Conservation (phyloP, 2,797 vertebrate genomes). For the Sarcoramphus papa region DNA sequence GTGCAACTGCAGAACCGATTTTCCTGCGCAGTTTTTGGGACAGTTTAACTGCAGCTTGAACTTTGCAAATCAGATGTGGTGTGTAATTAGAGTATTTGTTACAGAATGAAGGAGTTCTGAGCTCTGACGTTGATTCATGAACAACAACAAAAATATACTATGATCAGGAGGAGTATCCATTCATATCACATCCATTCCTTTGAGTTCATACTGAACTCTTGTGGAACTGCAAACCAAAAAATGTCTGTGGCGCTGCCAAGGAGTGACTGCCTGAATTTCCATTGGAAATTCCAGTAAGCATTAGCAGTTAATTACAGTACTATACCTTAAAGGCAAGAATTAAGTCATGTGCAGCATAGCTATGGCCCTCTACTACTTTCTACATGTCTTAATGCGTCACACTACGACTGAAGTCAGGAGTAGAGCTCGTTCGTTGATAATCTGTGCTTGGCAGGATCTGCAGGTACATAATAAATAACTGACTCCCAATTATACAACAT, state of each 20-base stretch:
- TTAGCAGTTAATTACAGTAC: neutral
- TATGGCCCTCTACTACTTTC: neutral
- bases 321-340: neutral
- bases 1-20: neutral
- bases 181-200: neutral
- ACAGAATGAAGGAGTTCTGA: neutral
- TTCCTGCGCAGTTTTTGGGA: neutral
- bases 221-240: neutral
- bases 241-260: neutral
- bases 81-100: neutral
- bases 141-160: neutral
- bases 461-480: neutral
- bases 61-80: neutral
- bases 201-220: neutral
- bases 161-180: neutral
- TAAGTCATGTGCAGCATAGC: neutral
- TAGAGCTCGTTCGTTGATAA: neutral
- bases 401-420: neutral
- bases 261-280: neutral
- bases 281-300: slow-evolving; percentile 12
- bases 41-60: neutral
- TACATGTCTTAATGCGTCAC: neutral
- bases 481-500: neutral
- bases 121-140: neutral
- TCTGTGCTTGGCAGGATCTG: neutral